A percentile compares a stretch with the other conserved stretches of the same genome.
phyloP scores from a whole-genome alignment of 2,797 vertebrate species.

The Masticophis lateralis region DNA sequence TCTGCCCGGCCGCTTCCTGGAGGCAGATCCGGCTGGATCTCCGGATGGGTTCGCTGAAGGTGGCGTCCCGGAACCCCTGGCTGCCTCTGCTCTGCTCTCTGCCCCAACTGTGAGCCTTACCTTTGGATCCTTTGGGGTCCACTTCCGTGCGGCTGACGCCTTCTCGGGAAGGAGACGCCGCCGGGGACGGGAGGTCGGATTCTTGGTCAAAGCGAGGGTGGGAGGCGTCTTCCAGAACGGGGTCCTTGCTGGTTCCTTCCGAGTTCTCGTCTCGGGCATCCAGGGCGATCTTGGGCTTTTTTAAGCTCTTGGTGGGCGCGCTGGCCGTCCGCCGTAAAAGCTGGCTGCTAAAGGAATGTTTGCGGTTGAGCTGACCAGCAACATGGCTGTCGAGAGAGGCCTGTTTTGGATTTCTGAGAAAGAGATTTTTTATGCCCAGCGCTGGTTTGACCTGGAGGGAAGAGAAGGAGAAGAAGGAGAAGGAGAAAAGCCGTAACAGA shows the following conservation, averaged over 20 bases:
- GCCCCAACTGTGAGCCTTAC: constrained; percentile 80
- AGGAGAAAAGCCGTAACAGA: constrained; percentile 21
- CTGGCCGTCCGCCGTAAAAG: constrained; percentile 93
- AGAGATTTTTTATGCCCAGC: constrained; percentile 96
- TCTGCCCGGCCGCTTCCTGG: constrained; percentile 70
- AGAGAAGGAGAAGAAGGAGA: constrained; percentile 37
- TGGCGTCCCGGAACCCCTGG: constrained; percentile 66
- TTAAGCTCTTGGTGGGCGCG: constrained; percentile 92
- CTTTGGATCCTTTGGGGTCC: constrained; percentile 80
- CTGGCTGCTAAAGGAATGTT: constrained; percentile 91
- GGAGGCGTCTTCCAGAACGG: constrained; percentile 73
- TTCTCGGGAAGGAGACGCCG: constrained; percentile 56
- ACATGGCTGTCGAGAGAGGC: constrained; percentile 98
- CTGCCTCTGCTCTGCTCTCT: constrained; percentile 63
- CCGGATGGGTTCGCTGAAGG: constrained; percentile 80
- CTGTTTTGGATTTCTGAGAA: constrained; percentile 98
- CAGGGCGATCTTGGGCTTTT: constrained; percentile 84
- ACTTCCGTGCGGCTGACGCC: constrained; percentile 75
- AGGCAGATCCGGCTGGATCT: constrained; percentile 73
- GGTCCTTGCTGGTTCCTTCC: constrained; percentile 81
- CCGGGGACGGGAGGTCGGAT: constrained; percentile 50
- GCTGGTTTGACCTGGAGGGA: constrained; percentile 83
- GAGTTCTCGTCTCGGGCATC: constrained; percentile 86
- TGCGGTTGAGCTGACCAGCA: constrained; percentile 89
- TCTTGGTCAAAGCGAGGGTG: constrained; percentile 69